These are phyloP conservation scores for Ammodytes marinus DNA, from an alignment of 2,113 vertebrate genomes.

Conservation along the genomic window DNA sequence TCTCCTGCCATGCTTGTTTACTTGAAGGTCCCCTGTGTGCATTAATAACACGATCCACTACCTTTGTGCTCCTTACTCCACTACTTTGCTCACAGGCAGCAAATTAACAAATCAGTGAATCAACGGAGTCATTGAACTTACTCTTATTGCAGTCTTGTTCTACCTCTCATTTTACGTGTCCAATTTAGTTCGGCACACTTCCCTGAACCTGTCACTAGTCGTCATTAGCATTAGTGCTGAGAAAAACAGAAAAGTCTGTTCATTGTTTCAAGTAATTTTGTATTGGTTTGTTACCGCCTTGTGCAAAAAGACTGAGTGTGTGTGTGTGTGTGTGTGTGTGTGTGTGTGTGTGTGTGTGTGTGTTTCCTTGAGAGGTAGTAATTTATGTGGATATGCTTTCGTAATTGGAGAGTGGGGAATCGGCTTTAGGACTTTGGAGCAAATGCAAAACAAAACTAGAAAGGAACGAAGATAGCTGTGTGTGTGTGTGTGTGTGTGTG, in stretches of 20 bases:
- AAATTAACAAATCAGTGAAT: slow-evolving; percentile 49
- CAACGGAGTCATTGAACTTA: slow-evolving; percentile 33
- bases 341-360: not conserved
- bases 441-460: slow-evolving; percentile 49
- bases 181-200: slow-evolving; percentile 26
- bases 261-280: slow-evolving; percentile 38
- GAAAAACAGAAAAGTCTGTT: not conserved
- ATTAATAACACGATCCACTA: slow-evolving; percentile 5
- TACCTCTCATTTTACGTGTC: slow-evolving; percentile 35
- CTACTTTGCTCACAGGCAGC: not conserved
- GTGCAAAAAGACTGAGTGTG: slow-evolving; percentile 38
- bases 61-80: not conserved
- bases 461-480: slow-evolving; percentile 35
- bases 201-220: not conserved
- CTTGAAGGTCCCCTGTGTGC: slow-evolving; percentile 33
- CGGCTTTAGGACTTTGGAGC: slow-evolving; percentile 19
- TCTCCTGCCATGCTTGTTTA: not conserved
- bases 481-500: slow-evolving; percentile 6
- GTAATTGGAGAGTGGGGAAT: slow-evolving; percentile 57
- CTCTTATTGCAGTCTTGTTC: slow-evolving; percentile 24
- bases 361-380: slow-evolving; percentile 30
- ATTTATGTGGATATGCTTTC: slow-evolving; percentile 52
- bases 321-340: not conserved
- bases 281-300: slow-evolving; percentile 22
- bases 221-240: not conserved